Evolutionary conservation across 2,888 invertebrate genomes (phyloP).

Genomic region (Agelastica alni): DNA sequence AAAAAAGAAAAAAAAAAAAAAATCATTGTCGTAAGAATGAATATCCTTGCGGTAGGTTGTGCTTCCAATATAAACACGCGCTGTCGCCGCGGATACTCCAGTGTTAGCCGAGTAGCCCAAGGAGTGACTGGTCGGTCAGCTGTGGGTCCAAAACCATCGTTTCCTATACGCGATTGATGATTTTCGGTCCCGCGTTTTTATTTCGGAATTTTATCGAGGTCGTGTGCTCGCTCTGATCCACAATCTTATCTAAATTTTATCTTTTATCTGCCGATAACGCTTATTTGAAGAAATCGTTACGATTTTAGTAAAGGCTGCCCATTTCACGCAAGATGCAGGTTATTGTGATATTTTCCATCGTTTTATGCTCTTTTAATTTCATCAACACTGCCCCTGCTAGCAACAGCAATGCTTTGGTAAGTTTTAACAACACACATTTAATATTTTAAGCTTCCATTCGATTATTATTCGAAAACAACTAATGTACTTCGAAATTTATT

Average conservation of each 20-base stretch:
- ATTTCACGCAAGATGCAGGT: slow-evolving; percentile 31
- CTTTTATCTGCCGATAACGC: slow-evolving; percentile 16
- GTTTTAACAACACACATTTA: too few species aligned
- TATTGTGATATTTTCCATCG: slow-evolving; percentile 24
- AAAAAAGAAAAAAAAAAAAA: slow-evolving; percentile 18
- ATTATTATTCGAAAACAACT: too few species aligned
- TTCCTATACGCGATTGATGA: slow-evolving; percentile 37
- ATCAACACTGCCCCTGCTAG: slow-evolving; percentile 27
- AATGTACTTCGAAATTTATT: too few species aligned
- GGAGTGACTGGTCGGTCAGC: slow-evolving; percentile 15
- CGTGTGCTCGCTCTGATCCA: too few species aligned
- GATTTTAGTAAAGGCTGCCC: slow-evolving; percentile 13
- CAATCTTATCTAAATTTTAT: slow-evolving; percentile 6
- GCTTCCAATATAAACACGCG: slow-evolving; percentile 29
- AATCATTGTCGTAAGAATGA: slow-evolving; percentile 11
- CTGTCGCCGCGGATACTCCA: slow-evolving; percentile 23
- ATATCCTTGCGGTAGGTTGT: slow-evolving; percentile 34
- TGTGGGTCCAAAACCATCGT: slow-evolving; percentile 30
- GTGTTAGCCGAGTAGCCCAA: slow-evolving; percentile 24
- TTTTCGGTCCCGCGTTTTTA: slow-evolving; percentile 30
- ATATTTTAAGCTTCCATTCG: too few species aligned
- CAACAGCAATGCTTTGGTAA: slow-evolving; percentile 33
- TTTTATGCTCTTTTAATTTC: slow-evolving; percentile 27
- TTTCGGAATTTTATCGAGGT: too few species aligned
- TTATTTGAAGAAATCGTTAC: slow-evolving; percentile 4